Base-by-base conservation (phyloP, 2,888 invertebrate genomes). In the Hermaeophaga mercurialis region DNA sequence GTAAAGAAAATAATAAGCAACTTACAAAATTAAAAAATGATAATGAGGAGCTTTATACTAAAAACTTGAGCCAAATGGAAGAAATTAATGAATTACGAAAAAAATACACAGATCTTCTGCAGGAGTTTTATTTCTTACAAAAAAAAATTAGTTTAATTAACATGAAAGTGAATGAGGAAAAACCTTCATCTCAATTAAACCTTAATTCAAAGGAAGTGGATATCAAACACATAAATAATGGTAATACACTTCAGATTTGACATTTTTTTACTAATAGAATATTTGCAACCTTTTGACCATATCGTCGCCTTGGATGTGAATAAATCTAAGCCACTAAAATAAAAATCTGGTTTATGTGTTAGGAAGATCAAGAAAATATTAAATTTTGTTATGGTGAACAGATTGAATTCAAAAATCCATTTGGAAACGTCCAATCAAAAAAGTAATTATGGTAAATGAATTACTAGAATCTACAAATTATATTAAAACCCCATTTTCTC, bases 101-200 rank as follows among this genome's bases (percentile, higher is more conserved):
- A 26, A 61, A 60, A 33, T 67, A 58, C 54, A 59, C 49, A n/a
- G 54, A 64, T n/a, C 46, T 69, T 3, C 9, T 61, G 28, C 58
- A 61, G 8, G 67, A 69, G 44, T 64, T 69, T 56, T 52, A 55
- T 18, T 54, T 54, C 39, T 67, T 65, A 18, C 66, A 66, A 50
- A 60, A 53, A 19, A 68, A 68, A 64, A 61, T 69, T 22, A 64
- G 58, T 54, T 57, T 66, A 22, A 50, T 67, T 26, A 62, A 53
- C 52, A 46, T 48, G 14, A 59, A 47, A 48, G 24, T 58, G 17
- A 58, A 52, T 11, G 45, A 46, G 18, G 56, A 34, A 24, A 49
- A 19, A 18, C 17, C 36, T 19, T 15, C 31, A 36, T 33, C 47
- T 8, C 41, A 45, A 12, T 15, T 56, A 41, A 22, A 45, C 34